Evolutionary conservation across 2,113 vertebrate species (phyloP), one percentile per base, ranked within the genome.

Genomic region (Solenodon paradoxus): DNA sequence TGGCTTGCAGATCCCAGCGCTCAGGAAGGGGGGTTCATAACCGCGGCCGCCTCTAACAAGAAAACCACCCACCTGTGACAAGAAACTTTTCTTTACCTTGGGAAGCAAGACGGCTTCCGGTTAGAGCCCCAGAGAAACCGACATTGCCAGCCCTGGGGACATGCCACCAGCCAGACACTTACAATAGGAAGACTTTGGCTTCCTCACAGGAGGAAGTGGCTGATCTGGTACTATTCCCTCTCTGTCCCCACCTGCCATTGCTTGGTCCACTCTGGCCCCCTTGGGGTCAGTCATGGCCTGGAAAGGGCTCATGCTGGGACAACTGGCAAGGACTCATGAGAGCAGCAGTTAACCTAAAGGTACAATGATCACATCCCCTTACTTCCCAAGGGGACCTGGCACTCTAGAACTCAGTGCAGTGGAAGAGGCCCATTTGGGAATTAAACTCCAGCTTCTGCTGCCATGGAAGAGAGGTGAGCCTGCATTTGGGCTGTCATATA

Each of bases 71-170:
- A 97, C 97, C 97, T 98, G 97, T 95, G 98, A 99, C 98, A 99
- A 99, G 99, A 99, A 99, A 98, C 96, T 95, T 96, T 97, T 98
- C 98, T 99, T 94, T 96, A 94, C 97, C 97, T 98, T 98, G 98
- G 98, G 99, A 99, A 99, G 98, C 98, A 97, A 98, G 97, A 95
- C 90, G 95, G 96, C 98, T 99, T 99, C 99, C 98, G 99, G 99
- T 99, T 17, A 81, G 95, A 96, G 96, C 95, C 91, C 95, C 90
- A 92, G 95, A 98, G 97, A 97, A 98, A 97, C 72, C 96, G 82
- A 91, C 28, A 0, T 82, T 71, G 42, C 4, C 51, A 61, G 38
- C 81, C 72, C 28, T 1, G 51, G 71, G 59, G n/a, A 49, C 12
- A 0, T 38, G 63, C 92, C 32, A 64, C 32, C 77, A 78, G 90